Conservation (phyloP, 1,140 invertebrate genomes). For the Trachelipus rathkii region DNA sequence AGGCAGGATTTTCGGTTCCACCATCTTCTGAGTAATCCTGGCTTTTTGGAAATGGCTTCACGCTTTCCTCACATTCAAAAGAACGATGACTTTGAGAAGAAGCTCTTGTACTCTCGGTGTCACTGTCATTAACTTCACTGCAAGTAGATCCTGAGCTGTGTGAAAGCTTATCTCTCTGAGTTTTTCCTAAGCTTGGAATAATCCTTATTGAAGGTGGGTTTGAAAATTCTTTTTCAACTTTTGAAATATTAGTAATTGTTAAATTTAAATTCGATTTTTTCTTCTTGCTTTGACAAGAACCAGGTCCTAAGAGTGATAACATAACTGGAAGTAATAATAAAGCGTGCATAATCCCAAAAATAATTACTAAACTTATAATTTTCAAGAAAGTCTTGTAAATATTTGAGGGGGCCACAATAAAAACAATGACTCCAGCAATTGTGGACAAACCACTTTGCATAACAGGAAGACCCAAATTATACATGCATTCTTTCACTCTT, state of each 20-base stretch:
- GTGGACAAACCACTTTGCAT: conserved; percentile 90
- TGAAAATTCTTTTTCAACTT: neutral
- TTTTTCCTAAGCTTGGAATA: neutral
- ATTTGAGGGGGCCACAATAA: conserved; percentile 86
- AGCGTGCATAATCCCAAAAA: conserved; percentile 90
- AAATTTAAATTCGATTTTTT: conserved; percentile 46
- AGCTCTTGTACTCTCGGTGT: neutral
- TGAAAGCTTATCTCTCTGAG: neutral
- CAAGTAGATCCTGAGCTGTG: neutral
- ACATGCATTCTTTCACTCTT: conserved; percentile 77
- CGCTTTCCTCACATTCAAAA: neutral
- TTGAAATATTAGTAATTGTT: neutral
- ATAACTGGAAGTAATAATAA: conserved; percentile 87
- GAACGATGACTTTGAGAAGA: neutral
- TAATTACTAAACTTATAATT: conserved; percentile 92
- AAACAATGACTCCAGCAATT: conserved; percentile 72
- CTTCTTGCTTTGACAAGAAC: conserved; percentile 54
- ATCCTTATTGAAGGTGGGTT: neutral
- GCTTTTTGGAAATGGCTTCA: neutral
- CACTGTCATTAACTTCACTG: neutral
- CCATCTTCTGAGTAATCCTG: no score
- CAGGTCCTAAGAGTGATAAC: conserved; percentile 79
- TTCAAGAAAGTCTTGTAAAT: conserved; percentile 98
- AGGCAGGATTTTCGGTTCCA: no score
- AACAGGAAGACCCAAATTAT: conserved; percentile 86